Conservation (phyloP, 1,140 invertebrate genomes). For the Philotrypesis tridentata region DNA sequence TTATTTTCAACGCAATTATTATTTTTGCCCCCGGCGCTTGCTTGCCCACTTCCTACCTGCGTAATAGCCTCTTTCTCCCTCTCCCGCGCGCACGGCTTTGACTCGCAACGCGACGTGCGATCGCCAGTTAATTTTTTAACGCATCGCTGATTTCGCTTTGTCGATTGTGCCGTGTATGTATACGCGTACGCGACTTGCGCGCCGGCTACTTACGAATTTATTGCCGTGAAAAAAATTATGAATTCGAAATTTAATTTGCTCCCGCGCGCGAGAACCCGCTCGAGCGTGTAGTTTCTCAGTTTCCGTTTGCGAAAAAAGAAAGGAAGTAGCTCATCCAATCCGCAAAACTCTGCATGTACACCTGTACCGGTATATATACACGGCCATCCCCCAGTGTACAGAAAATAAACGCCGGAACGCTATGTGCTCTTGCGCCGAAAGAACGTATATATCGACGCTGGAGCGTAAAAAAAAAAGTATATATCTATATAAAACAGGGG, state of each 20-base stretch:
- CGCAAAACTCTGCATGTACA: no score
- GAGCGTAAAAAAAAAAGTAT: background rate
- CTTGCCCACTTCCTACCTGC: background rate
- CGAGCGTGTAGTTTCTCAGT: background rate
- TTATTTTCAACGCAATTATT: constrained; percentile 12
- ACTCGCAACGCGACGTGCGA: no score
- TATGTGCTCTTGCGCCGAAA: background rate
- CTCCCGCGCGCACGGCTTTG: no score
- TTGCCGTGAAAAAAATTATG: background rate
- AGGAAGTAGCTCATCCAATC: background rate
- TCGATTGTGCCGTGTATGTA: background rate
- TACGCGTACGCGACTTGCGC: no score
- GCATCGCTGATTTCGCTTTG: background rate
- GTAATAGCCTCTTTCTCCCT: no score
- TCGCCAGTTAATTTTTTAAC: no score
- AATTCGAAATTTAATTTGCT: background rate
- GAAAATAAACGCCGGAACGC: background rate
- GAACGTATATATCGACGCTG: constrained; percentile 12
- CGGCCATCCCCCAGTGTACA: background rate
- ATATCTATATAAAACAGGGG: background rate
- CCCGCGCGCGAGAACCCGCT: background rate
- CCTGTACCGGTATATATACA: no score
- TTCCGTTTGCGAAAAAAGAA: background rate
- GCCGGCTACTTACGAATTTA: background rate
- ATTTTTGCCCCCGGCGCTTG: background rate